A percentile compares a stretch with the other conserved stretches of the same genome.
Evolutionary conservation across 2,113 vertebrate genomes (phyloP).

Genomic region (Albula goreensis): DNA sequence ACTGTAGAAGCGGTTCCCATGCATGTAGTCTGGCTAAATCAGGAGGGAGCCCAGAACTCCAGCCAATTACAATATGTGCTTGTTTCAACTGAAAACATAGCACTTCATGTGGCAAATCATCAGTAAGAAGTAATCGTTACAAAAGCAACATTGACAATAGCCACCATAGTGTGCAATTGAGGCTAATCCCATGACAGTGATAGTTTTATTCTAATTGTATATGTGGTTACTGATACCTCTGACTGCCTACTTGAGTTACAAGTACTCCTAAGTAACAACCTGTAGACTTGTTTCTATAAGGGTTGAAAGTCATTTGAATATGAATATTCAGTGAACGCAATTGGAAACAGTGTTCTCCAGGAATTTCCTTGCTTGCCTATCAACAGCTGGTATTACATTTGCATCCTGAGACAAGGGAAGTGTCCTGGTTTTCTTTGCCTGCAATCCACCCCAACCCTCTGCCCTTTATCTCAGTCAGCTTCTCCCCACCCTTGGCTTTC

Average conservation of each 20-base stretch:
- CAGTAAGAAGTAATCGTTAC: neutral
- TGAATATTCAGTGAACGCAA: neutral
- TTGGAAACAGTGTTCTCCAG: neutral
- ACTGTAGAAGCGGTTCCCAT: constrained; percentile 31
- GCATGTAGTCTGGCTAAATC: constrained; percentile 37
- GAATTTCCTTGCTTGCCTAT: neutral
- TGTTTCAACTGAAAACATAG: constrained; percentile 25
- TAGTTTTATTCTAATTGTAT: neutral
- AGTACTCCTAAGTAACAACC: neutral
- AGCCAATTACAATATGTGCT: neutral
- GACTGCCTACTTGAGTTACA: neutral
- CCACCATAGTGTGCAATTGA: neutral
- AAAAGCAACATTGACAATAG: neutral
- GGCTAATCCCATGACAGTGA: neutral
- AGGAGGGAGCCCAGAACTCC: constrained; percentile 10
- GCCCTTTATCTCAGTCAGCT: neutral
- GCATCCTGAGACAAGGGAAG: neutral
- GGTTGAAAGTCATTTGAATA: neutral
- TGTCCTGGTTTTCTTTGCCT: neutral
- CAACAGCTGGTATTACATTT: neutral
- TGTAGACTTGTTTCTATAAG: neutral
- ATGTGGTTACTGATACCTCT: neutral
- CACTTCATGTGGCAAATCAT: neutral
- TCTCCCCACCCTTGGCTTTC: neutral
- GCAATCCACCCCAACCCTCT: neutral